Evolutionary conservation across 2,797 vertebrate species (phyloP).

Genomic region (Macrochelys suwanniensis): DNA sequence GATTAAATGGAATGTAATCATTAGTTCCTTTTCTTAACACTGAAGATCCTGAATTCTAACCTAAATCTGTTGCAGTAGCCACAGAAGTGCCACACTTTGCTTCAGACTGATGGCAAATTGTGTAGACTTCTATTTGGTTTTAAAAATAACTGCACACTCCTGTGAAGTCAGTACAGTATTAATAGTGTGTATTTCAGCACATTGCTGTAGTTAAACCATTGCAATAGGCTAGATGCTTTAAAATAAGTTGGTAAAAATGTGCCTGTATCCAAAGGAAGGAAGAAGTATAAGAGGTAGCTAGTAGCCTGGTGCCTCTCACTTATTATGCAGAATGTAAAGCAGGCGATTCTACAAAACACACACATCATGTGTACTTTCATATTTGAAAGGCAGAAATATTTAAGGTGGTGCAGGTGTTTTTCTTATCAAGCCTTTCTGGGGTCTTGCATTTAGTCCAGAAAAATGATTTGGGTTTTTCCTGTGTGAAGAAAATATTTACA

Average conservation of each 20-base stretch:
- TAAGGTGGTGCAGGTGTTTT: neutral
- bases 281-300: neutral
- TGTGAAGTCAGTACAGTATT: neutral
- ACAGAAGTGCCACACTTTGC: neutral
- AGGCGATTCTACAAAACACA: no score
- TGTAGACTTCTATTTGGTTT: neutral
- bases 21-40: neutral
- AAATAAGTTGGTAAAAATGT: neutral
- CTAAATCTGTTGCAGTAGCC: neutral
- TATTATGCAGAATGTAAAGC: no score
- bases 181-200: neutral
- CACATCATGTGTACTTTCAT: no score
- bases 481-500: neutral
- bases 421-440: neutral
- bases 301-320: neutral
- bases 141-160: neutral
- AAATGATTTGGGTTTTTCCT: neutral
- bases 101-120: neutral
- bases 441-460: neutral
- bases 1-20: neutral
- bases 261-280: neutral
- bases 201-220: neutral
- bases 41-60: neutral
- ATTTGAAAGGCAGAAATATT: neutral
- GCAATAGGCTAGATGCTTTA: neutral